These are phyloP conservation scores for Tyrannus savana DNA, from an alignment of 2,113 vertebrate genomes.

Conservation along the genomic window DNA sequence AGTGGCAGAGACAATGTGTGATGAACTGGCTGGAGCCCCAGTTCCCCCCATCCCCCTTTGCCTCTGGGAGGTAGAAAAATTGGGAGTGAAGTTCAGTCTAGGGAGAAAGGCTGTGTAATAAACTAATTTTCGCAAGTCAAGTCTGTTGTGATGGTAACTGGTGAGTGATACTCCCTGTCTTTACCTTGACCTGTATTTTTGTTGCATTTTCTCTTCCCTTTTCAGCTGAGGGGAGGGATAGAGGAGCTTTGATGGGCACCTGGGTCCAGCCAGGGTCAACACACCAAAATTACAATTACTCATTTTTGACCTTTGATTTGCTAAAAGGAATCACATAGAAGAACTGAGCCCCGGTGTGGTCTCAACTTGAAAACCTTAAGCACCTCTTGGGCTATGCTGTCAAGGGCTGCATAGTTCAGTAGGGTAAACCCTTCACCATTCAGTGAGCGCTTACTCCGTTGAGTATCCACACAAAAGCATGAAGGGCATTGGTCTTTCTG, in stretches of 20 bases:
- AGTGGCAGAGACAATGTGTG: neutral
- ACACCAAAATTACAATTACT: neutral
- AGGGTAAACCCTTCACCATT: neutral
- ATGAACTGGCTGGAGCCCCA: neutral
- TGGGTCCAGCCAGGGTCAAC: neutral
- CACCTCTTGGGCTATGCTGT: neutral
- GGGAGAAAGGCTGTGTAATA: neutral
- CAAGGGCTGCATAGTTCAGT: fast-evolving
- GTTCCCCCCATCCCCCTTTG: neutral
- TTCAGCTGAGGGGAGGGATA: neutral
- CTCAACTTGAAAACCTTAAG: neutral
- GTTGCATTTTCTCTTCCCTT: neutral
- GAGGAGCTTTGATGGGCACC: neutral
- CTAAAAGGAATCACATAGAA: neutral
- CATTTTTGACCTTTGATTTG: neutral
- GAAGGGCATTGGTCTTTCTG: neutral
- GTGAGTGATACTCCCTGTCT: neutral
- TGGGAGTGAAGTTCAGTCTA: neutral
- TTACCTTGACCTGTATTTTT: neutral
- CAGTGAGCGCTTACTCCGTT: neutral
- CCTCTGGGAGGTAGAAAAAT: neutral
- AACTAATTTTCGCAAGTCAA: neutral
- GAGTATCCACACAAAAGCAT: neutral
- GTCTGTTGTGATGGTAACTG: neutral
- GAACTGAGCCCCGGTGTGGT: fast-evolving